Base-by-base conservation (phyloP, 2,797 vertebrate genomes). In the Scolopax bukidnonensis region DNA sequence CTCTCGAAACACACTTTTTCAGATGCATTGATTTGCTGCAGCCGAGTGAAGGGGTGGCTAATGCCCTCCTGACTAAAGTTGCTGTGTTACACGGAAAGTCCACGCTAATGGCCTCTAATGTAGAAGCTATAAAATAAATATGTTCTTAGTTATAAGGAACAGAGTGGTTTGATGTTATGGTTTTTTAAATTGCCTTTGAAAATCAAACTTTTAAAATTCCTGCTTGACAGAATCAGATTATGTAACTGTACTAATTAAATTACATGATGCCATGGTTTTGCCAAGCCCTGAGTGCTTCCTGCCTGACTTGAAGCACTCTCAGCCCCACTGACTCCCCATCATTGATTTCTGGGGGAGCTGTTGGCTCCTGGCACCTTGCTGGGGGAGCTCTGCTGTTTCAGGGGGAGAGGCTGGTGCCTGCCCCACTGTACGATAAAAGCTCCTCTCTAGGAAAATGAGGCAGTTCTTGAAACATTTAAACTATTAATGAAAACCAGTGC, bases 161-260 rank as follows among this genome's bases (percentile, higher is more conserved):
- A 51, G 63, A 65, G 33, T 47, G 61, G 70, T 45, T 88, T 61
- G n/a, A 51, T 0, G 4, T 53, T 41, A 21, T 61, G 57, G 57
- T 71, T 79, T 83, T 54, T 87, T 84, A 51, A 84, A 89, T 67
- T 87, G 81, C 87, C 40, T 93, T 83, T 69, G 84, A 84, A 93
- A 94, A 79, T 51, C 59, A 82, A 84, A 79, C 10, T 43, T 69
- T 74, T 6, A 30, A 3, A 38, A 73, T 71, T 79, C 61, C 67
- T 76, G 28, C 54, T 61, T 54, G 84, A 69, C 71, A 76, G 77
- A 48, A 59, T 50, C 54, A 57, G 16, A 24, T 41, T 87, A 80
- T 54, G 45, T 90, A 74, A 12, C 38, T 68, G 54, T 25, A 24
- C 32, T 91, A 93, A 50, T 75, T 71, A 47, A 75, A 50, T 75